These are phyloP conservation scores for Nycticryphes semicollaris DNA, from an alignment of 2,113 vertebrate species.

Conservation along the genomic window DNA sequence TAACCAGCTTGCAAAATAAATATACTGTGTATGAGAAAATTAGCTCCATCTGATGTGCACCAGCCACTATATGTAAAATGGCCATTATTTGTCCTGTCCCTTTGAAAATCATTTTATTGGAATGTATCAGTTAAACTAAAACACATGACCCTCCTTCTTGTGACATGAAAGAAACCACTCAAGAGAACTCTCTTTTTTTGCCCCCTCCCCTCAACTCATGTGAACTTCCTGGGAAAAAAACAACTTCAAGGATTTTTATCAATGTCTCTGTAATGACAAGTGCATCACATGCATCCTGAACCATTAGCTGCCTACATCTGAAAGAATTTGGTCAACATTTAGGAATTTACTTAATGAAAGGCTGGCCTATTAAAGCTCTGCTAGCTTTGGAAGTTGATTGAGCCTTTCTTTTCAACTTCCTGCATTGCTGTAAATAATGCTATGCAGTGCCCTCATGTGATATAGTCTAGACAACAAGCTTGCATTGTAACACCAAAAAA, in stretches of 20 bases:
- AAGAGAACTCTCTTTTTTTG: constrained; percentile 49
- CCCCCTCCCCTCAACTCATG: constrained; percentile 17
- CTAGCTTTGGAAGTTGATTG: constrained; percentile 55
- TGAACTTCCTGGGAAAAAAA: constrained; percentile 66
- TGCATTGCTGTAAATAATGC: constrained; percentile 65
- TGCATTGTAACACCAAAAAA: constrained; percentile 39
- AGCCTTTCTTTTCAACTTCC: constrained; percentile 75
- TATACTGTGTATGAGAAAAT: constrained; percentile 73
- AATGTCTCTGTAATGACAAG: constrained; percentile 65
- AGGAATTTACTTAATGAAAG: constrained; percentile 82
- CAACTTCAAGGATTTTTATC: constrained; percentile 69
- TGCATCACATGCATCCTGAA: constrained; percentile 75
- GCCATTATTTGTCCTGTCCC: constrained; percentile 76
- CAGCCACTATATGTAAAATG: constrained; percentile 70
- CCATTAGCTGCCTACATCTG: constrained; percentile 60
- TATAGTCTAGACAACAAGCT: constrained; percentile 46
- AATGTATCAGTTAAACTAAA: constrained; percentile 83
- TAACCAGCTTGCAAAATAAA: constrained; percentile 71
- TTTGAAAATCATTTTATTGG: constrained; percentile 87
- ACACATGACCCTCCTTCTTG: constrained; percentile 78
- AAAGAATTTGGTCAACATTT: constrained; percentile 78
- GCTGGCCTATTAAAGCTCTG: constrained; percentile 74
- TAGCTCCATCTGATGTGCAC: constrained; percentile 73
- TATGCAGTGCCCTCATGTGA: constrained; percentile 72
- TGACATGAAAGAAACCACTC: constrained; percentile 77